phyloP scores from a whole-genome alignment of 2,888 invertebrate species.

The Parnassius mnemosyne region DNA sequence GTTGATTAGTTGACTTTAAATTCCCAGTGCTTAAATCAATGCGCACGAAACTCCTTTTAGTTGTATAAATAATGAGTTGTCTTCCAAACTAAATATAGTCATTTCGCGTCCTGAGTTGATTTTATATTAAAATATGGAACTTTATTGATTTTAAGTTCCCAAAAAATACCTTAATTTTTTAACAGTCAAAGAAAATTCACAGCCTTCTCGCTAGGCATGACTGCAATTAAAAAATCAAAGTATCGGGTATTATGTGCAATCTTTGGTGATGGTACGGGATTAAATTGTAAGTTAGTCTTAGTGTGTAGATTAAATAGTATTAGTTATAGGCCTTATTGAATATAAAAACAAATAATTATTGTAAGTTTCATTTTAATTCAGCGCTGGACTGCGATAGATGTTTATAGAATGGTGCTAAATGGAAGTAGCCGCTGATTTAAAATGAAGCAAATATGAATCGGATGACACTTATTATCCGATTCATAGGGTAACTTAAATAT shows the following conservation, averaged over 20 bases:
- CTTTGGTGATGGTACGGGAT: slow-evolving; percentile 85
- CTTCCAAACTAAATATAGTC: slow-evolving; percentile 68
- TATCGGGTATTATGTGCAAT: slow-evolving; percentile 93
- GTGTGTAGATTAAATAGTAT: slow-evolving; percentile 55
- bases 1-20: slow-evolving; percentile 26
- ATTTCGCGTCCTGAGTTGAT: slow-evolving; percentile 47
- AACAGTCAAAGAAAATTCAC: slow-evolving; percentile 66
- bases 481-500: slow-evolving; percentile 48
- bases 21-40: slow-evolving; percentile 46
- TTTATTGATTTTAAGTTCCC: slow-evolving; percentile 53
- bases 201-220: slow-evolving; percentile 65
- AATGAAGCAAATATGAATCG: slow-evolving; percentile 71
- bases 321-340: slow-evolving; percentile 49
- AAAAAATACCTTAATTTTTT: slow-evolving; percentile 75
- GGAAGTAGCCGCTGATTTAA: slow-evolving; percentile 63
- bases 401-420: slow-evolving; percentile 63
- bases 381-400: slow-evolving; percentile 45
- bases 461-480: slow-evolving; percentile 76
- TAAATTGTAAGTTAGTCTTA: slow-evolving; percentile 57
- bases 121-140: slow-evolving; percentile 53
- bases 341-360: slow-evolving; percentile 39
- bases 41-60: slow-evolving; percentile 42
- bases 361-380: slow-evolving; percentile 74
- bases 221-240: slow-evolving; percentile 81
- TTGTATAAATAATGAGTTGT: slow-evolving; percentile 52